Conservation (phyloP, 2,888 invertebrate genomes). For the Atethmia centrago region DNA sequence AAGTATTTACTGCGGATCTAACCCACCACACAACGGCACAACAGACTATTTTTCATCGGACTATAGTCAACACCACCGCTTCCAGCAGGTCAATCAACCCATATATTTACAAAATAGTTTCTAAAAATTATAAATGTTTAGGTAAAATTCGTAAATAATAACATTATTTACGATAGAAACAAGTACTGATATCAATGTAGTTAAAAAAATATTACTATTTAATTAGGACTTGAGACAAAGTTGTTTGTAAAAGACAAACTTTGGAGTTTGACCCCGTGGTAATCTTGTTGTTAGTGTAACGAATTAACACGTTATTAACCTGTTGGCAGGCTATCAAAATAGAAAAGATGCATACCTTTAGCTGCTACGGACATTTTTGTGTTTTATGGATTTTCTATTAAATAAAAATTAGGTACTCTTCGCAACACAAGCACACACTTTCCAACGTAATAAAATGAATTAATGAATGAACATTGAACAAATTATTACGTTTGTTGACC, state of each 20-base stretch:
- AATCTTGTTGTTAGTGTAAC: slow-evolving; percentile 4
- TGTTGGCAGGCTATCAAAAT: neutral
- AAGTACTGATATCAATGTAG: neutral
- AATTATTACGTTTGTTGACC: slow-evolving; percentile 21
- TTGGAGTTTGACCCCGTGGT: slow-evolving; percentile 74
- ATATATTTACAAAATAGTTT: slow-evolving; percentile 1
- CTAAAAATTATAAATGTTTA: neutral
- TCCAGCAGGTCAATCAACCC: slow-evolving; percentile 39
- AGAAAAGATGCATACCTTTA: slow-evolving; percentile 77
- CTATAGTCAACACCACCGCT: neutral
- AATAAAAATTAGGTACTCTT: slow-evolving; percentile 9
- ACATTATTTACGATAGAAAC: neutral
- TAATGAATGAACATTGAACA: slow-evolving; percentile 48
- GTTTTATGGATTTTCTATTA: slow-evolving; percentile 7
- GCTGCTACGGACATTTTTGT: slow-evolving; percentile 83
- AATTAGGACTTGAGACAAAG: slow-evolving; percentile 7
- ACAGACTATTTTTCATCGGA: neutral
- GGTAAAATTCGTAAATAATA: too few species aligned
- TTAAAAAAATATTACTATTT: neutral
- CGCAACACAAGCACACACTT: slow-evolving; percentile 43
- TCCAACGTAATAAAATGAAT: slow-evolving; percentile 56
- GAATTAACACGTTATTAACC: slow-evolving; percentile 3
- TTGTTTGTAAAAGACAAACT: slow-evolving; percentile 47
- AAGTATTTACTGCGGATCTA: neutral
- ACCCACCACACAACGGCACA: neutral